Conservation (phyloP, 2,113 vertebrate genomes). For the Microtus richardsoni region DNA sequence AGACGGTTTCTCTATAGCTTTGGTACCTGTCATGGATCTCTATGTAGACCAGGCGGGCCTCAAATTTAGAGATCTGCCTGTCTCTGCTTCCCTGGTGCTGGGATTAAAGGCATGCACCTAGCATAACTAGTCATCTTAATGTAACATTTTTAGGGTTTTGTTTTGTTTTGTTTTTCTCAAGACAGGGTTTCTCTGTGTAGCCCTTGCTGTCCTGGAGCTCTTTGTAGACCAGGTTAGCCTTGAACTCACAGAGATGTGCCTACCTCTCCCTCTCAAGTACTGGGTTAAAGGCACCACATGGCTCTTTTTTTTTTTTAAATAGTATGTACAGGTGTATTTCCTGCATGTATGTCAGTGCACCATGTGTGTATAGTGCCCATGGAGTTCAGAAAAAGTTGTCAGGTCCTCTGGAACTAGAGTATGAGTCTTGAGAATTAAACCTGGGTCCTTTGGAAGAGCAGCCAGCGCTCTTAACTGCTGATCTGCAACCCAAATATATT, state of each 20-base stretch:
- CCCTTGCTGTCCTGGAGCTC: not conserved
- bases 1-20: too few relatives aligned
- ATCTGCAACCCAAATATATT: not conserved
- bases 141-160: not conserved
- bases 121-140: not conserved
- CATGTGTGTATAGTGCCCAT: not conserved
- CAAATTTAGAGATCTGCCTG: too few relatives aligned
- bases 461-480: not conserved
- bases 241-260: not conserved
- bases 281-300: not conserved
- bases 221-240: not conserved
- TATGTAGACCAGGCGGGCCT: too few relatives aligned
- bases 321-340: not conserved
- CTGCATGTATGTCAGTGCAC: not conserved
- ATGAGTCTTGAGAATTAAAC: not conserved
- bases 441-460: not conserved
- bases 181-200: not conserved
- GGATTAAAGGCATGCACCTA: too few relatives aligned
- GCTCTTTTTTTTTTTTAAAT: not conserved
- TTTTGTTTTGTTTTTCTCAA: not conserved
- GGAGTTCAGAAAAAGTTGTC: not conserved
- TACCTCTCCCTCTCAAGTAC: not conserved
- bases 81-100: too few relatives aligned
- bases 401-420: not conserved
- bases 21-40: too few relatives aligned